Base-by-base conservation (phyloP, 2,888 invertebrate species). In the Scaptomyza tumidula region DNA sequence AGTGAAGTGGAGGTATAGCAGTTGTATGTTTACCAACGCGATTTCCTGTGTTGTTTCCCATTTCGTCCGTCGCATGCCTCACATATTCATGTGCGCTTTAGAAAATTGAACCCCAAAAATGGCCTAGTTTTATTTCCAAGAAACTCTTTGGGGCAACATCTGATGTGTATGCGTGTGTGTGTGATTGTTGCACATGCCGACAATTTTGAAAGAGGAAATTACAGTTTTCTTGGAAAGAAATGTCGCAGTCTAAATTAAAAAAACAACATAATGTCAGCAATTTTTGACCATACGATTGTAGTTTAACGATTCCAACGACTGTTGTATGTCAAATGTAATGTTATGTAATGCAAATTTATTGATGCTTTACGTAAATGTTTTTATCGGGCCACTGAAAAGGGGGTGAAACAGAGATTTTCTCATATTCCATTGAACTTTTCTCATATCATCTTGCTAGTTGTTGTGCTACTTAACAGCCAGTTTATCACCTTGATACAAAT, bases 101-200 rank as follows among this genome's bases (percentile, higher is more conserved):
- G 54, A 70, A 78, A 72, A 71, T 69, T 75, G 71, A 63, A 66
- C 10, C 59, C 67, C 39, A 6, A 56, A 71, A 68, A 49, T 74
- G 70, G 27, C 72, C 68, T 59, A 79, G 65, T 68, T 75, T 64
- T 29, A 14, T 13, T 31, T 7, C 24, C 41, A 14, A 24, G 11
- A 7, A 37, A 11, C 14, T 14, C 14, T n/a, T 37, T 2, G 24
- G 31, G 1, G 1, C 31, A 31, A n/a, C 16, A 39, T 10, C 13
- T 39, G 16, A 13, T 27, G 16, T 10, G 11, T 31, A 6, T 9
- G 29, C 7, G 29, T 29, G 29, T 33, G 33, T 10, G 0, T 14
- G 41, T n/a, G 56, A 56, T 3, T 35, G 27, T 59, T 58, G 43
- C 54, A 58, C 33, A 55, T 9, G 33, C 33, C 44, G 24, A 55